Percentiles rank a stretch among this genome's conserved stretches.
Evolutionary conservation across 2,797 vertebrate species (phyloP).

Genomic region (Notolepis coatsorum): DNA sequence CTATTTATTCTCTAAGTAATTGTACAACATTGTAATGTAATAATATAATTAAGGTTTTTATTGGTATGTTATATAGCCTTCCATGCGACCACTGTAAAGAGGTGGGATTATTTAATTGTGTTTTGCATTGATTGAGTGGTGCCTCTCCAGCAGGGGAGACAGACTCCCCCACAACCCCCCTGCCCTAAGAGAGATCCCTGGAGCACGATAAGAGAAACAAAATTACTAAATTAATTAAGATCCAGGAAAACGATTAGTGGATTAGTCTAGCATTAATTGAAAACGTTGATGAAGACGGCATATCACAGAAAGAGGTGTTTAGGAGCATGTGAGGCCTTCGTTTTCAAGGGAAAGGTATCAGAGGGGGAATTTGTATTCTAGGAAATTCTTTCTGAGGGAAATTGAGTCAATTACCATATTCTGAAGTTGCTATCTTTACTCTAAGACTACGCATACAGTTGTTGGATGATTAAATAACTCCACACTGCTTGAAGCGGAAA

Average conservation of each 20-base stretch:
- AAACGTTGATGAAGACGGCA: constrained; percentile 64
- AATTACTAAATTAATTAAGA: constrained; percentile 83
- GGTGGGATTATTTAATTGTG: too few species aligned
- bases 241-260: constrained; percentile 71
- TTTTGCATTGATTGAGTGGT: too few species aligned
- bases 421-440: constrained; percentile 15
- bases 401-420: constrained; percentile 36
- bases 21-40: too few species aligned
- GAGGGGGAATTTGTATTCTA: constrained; percentile 29
- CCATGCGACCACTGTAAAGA: too few species aligned
- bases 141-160: too few species aligned
- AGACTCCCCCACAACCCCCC: too few species aligned
- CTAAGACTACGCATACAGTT: constrained; percentile 22
- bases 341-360: constrained; percentile 49
- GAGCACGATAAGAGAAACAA: constrained; percentile 66
- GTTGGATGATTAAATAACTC: constrained; percentile 21
- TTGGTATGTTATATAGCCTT: too few species aligned
- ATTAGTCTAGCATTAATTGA: constrained; percentile 71
- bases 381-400: constrained; percentile 14
- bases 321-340: constrained; percentile 43
- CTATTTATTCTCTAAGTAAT: background rate
- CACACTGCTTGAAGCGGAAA: constrained; percentile 11
- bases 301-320: constrained; percentile 55
- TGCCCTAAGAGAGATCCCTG: constrained; percentile 57
- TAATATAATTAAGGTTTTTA: too few species aligned